Conservation (phyloP, 2,113 vertebrate genomes). For the Alligator sinensis region DNA sequence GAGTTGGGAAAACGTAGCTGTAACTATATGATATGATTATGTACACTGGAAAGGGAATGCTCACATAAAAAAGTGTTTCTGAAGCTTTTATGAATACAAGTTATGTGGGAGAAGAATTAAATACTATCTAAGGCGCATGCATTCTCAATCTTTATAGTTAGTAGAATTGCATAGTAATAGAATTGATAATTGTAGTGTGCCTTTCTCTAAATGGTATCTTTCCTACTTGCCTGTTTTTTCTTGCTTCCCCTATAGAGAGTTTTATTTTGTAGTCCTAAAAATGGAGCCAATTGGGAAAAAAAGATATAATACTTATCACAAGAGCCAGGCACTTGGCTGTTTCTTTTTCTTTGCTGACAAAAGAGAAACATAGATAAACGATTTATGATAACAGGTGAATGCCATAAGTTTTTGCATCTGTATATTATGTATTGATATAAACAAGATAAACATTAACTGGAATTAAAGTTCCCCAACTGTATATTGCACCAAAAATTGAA, state of each 20-base stretch:
- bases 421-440: not conserved
- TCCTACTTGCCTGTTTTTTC: not conserved
- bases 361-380: not conserved
- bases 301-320: not conserved
- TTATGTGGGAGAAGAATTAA: not conserved
- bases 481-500: not conserved
- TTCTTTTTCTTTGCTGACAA: not conserved
- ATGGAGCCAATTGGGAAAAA: not conserved
- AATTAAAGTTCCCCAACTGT: not conserved
- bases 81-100: not conserved
- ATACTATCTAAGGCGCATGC: fast-evolving
- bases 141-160: not conserved
- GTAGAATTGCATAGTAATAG: not conserved
- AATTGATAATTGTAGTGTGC: not conserved
- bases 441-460: not conserved
- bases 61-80: not conserved
- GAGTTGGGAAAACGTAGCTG: not conserved
- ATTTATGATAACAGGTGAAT: not conserved
- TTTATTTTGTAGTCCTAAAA: not conserved
- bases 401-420: not conserved
- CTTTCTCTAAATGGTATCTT: not conserved
- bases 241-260: not conserved
- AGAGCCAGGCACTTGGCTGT: not conserved
- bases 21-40: not conserved
- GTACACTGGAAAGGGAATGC: not conserved